phyloP scores from a whole-genome alignment of 2,888 invertebrate genomes.

The Cheilosia vernalis region DNA sequence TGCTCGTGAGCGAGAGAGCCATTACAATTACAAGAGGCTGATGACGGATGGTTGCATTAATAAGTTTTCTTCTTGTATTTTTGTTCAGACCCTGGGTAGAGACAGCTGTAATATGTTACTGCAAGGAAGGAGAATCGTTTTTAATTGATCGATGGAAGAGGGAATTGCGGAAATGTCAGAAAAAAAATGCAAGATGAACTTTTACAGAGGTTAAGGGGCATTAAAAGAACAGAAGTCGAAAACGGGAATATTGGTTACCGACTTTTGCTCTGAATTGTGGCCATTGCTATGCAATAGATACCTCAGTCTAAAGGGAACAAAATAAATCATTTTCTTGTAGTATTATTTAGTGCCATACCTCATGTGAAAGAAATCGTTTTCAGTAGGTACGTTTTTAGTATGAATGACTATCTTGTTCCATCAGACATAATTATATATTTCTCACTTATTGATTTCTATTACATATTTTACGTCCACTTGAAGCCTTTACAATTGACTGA shows the following conservation, averaged over 20 bases:
- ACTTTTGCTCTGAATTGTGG: not conserved
- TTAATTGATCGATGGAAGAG: conserved; percentile 53
- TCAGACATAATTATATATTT: no score
- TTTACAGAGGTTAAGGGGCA: not conserved
- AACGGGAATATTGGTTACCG: not conserved
- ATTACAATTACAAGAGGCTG: not conserved
- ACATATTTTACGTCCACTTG: no score
- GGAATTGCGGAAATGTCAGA: conserved; percentile 6
- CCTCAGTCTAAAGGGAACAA: no score
- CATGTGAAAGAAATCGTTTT: no score
- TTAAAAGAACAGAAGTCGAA: not conserved
- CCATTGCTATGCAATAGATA: not conserved
- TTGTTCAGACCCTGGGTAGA: not conserved
- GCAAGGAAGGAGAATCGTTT: conserved; percentile 21
- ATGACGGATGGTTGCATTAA: conserved; percentile 59
- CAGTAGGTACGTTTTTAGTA: no score
- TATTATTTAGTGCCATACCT: no score
- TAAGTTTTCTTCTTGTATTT: conserved; percentile 21
- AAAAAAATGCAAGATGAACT: not conserved
- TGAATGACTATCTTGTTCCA: no score
- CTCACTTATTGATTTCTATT: no score
- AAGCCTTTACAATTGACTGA: no score
- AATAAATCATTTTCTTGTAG: no score
- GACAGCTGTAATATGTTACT: not conserved
- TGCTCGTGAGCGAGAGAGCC: not conserved